Base-by-base conservation (phyloP, 1,140 invertebrate species). In the Ceratina japonica region DNA sequence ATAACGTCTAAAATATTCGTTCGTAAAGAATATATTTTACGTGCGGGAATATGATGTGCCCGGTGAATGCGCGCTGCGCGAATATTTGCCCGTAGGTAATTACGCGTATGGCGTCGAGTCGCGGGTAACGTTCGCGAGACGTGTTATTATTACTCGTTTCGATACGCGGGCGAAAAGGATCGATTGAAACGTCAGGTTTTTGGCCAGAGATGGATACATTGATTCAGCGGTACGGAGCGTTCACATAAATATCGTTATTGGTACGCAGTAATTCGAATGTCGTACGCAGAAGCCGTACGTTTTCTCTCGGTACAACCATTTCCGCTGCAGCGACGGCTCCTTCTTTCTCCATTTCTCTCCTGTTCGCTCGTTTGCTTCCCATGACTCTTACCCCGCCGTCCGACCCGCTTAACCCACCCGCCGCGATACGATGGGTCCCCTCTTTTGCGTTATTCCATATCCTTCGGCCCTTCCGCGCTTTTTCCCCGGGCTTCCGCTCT, bases 191-290 rank as follows among this genome's bases (percentile, higher is more conserved):
- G 37, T 44, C 37, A 44, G 10, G 37, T 2, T 44, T 44, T 44
- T 7, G 5, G 5, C 3, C 10, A 44, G 37, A 44, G 37, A 44
- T 44, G 37, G 37, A 44, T 44, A 44, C 37, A 44, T 10, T 44
- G 37, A 44, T 44, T 10, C 37, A 44, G 37, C 3, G 5, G 37
- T 3, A 71, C n/a, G n/a, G 20, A 56, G 83, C 80, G 73, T 86
- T 82, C 80, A 44, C 84, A 85, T 86, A 86, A 86, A 86, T 86
- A 86, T 85, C 82, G 83, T 85, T 83, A 86, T 86, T 82, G 80
- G 76, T 59, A 76, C 49, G 69, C 69, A 64, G 72, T 80, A 85
- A 85, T 85, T 75, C 80, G 76, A 64, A 64, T 82, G 84, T 86
- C 84, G 81, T 75, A 78, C 80, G 80, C 84, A 86, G 84, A 24